These are phyloP conservation scores for Tachystola acroxantha DNA, from an alignment of 2,888 invertebrate genomes.

Conservation along the genomic window DNA sequence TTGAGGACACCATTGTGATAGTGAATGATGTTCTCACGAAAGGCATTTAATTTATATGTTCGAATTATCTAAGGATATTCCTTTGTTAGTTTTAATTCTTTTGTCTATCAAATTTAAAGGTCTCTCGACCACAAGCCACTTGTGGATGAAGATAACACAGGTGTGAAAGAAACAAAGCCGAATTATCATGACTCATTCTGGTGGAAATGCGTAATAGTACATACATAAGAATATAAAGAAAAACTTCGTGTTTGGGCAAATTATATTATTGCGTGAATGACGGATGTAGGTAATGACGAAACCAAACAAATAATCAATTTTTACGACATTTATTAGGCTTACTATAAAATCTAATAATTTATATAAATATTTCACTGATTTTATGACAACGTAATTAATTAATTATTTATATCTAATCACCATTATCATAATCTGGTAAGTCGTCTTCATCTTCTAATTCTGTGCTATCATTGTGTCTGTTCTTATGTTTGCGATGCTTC, in stretches of 20 bases:
- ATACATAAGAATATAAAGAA: too few species aligned
- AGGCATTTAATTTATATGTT: slow-evolving; percentile 12
- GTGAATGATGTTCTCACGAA: not conserved
- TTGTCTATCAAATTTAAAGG: too few species aligned
- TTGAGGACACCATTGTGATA: slow-evolving; percentile 26
- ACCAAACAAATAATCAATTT: not conserved
- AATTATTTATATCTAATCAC: slow-evolving; percentile 10
- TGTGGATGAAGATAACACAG: not conserved
- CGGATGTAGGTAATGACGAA: too few species aligned
- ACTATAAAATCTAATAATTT: not conserved
- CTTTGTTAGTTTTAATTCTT: slow-evolving; percentile 4
- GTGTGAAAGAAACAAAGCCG: not conserved
- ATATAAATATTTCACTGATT: not conserved
- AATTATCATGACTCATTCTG: not conserved
- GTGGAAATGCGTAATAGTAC: too few species aligned
- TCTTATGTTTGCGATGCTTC: slow-evolving; percentile 8
- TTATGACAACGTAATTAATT: slow-evolving; percentile 3
- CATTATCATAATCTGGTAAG: slow-evolving; percentile 10
- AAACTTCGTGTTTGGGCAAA: too few species aligned
- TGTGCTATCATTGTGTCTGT: not conserved
- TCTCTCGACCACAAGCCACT: not conserved
- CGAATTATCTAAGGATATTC: slow-evolving; percentile 10
- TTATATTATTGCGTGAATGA: too few species aligned
- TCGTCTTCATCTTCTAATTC: slow-evolving; percentile 9
- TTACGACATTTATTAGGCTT: not conserved